Evolutionary conservation across 2,797 vertebrate species (phyloP).

Genomic region (Onychomys leucogaster): DNA sequence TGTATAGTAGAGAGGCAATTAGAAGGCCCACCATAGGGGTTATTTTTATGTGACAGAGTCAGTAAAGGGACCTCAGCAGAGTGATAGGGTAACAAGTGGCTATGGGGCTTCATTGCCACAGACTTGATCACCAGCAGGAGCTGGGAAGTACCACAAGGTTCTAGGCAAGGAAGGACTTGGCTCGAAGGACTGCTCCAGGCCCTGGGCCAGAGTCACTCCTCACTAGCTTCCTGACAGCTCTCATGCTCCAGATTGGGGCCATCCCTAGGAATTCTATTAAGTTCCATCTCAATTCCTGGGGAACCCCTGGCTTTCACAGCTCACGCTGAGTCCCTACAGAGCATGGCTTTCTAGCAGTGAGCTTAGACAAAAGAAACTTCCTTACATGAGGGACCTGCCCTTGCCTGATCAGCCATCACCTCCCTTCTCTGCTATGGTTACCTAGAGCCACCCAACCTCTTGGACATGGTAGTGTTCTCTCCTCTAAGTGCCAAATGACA

Average conservation of each 20-base stretch:
- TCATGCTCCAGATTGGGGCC: neutral
- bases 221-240: neutral
- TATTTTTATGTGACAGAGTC: neutral
- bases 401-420: neutral
- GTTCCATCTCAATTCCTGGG: neutral
- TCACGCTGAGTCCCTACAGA: neutral
- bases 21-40: neutral
- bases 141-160: too few species aligned
- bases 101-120: fast-evolving
- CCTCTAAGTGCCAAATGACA: neutral
- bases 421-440: neutral
- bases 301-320: neutral
- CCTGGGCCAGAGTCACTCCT: neutral
- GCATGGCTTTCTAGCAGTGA: neutral
- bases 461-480: neutral
- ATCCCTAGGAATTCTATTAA: neutral
- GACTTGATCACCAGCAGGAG: fast-evolving
- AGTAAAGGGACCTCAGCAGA: too few species aligned
- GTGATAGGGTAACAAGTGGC: fast-evolving
- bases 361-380: neutral
- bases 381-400: neutral
- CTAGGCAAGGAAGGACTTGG: too few species aligned
- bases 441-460: neutral
- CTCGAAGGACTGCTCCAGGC: fast-evolving
- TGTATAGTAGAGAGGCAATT: neutral